phyloP scores from a whole-genome alignment of 2,113 vertebrate species.

The Leptodactylus fuscus region DNA sequence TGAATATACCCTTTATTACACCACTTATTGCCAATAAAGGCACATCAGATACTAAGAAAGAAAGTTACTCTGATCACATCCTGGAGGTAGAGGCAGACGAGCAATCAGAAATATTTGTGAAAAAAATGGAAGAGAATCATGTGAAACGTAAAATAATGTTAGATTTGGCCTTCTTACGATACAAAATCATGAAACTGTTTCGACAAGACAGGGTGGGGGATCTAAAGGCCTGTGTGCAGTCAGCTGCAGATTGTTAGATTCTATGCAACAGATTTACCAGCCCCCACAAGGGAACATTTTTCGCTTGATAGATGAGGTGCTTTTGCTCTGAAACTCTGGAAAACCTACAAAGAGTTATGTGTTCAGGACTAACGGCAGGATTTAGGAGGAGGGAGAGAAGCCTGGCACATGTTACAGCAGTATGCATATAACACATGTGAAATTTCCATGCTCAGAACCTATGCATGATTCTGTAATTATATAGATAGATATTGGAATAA shows the following conservation, averaged over 20 bases:
- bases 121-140: not conserved
- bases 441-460: constrained; percentile 1
- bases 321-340: constrained; percentile 50
- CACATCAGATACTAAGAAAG: too few species aligned
- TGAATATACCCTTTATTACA: not conserved
- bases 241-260: constrained; percentile 41
- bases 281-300: constrained; percentile 53
- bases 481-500: not conserved
- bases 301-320: constrained; percentile 54
- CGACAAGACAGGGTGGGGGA: not conserved
- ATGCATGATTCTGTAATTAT: not conserved
- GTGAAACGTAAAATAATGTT: not conserved
- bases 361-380: constrained; percentile 45
- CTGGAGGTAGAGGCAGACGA: not conserved
- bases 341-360: constrained; percentile 51
- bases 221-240: not conserved
- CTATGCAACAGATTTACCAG: constrained; percentile 50
- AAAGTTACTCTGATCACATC: not conserved
- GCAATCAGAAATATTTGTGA: not conserved
- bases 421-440: constrained; percentile 40
- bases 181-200: not conserved
- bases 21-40: not conserved
- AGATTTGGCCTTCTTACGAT: not conserved
- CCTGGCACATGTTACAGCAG: constrained; percentile 32
- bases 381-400: constrained; percentile 9